Evolutionary conservation across 2,888 invertebrate genomes (phyloP), one percentile per base, ranked within the genome.

Genomic region (Lysandra coridon): DNA sequence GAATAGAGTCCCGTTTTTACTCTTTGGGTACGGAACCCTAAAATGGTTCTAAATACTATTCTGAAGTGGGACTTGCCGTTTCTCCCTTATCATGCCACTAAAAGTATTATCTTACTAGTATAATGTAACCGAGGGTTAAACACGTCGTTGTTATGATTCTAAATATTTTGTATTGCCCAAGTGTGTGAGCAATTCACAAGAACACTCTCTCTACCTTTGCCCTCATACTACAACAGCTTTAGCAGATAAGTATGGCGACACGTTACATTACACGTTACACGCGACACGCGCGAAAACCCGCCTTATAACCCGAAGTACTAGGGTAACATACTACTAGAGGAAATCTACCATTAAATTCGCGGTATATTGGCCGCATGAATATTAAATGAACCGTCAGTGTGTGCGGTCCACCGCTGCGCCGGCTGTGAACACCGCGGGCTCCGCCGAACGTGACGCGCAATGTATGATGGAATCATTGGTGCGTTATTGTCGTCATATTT

Each of bases 381-480:
- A 74, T n/a, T 74, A 74, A 74, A 74, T 74, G 74, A 74, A 74
- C 40, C 74, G 44, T 14, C 40, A 40, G 44, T 40, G 40, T 23
- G 23, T 73, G 73, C 44, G 74, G 74, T 40, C 44, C 74, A 44
- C 44, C 44, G 74, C 74, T 2, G 74, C 33, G 69, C 69, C 44
- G n/a, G 74, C 74, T 64, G 74, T 17, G 14, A 33, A 17, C 14
- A 69, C 69, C 69, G 33, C 69, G 30, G 12, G 30, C 64, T 14
- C 4, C 64, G 7, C 12, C 64, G 69, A 12, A 69, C 33, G 17
- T 69, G 33, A 69, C 69, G 69, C 69, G 69, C 69, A 33, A 69
- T 33, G 69, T 69, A 69, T 33, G 12, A 69, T 73, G 33, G 73
- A 40, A 73, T 73, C n/a, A 44, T 73, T n/a, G 69, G 69, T 69